These are phyloP conservation scores for Hydropsyche tenuis DNA, from an alignment of 1,140 invertebrate species.

Conservation along the genomic window DNA sequence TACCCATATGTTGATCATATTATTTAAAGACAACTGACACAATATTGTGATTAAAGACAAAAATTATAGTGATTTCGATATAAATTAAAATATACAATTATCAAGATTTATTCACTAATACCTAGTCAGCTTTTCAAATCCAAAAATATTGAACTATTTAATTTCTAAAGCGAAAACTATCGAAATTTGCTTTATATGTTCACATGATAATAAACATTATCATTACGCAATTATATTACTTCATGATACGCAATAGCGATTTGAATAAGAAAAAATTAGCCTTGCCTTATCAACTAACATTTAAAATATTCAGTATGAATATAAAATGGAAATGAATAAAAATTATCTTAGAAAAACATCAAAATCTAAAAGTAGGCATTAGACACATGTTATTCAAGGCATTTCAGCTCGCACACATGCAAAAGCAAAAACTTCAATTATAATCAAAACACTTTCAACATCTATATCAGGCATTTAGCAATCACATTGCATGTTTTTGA, in stretches of 20 bases:
- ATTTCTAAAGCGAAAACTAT: too few species aligned
- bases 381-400: conserved; percentile 17
- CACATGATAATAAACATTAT: too few species aligned
- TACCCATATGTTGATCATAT: too few species aligned
- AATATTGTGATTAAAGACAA: too few species aligned
- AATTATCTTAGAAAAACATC: neutral
- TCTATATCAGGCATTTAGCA: conserved; percentile 9
- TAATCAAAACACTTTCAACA: conserved; percentile 21
- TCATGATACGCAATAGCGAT: too few species aligned
- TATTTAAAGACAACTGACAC: too few species aligned
- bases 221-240: neutral
- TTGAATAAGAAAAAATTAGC: neutral
- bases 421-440: conserved; percentile 17
- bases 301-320: neutral
- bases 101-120: too few species aligned
- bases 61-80: too few species aligned
- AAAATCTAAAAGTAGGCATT: conserved; percentile 4
- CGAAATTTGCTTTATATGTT: too few species aligned
- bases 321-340: neutral
- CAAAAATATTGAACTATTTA: too few species aligned
- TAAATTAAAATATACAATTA: too few species aligned
- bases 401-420: conserved; percentile 24
- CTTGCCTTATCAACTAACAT: neutral
- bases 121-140: too few species aligned
- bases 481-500: neutral